A percentile compares a stretch with the other conserved stretches of the same genome.
Conservation (phyloP, 2,797 vertebrate species). For the Sciurus vulgaris region DNA sequence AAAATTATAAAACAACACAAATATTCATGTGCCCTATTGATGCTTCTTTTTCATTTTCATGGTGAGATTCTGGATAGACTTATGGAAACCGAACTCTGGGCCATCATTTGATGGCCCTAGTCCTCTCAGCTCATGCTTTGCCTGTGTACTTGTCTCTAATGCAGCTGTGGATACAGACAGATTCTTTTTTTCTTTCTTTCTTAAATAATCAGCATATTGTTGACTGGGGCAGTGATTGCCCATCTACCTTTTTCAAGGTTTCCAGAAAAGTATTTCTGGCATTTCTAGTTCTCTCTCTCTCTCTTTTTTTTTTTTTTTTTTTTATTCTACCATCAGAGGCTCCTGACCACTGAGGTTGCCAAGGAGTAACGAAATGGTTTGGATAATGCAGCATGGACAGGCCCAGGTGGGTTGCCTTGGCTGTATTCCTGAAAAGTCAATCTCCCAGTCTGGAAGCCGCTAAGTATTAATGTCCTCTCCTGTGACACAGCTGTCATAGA, state of each 20-base stretch:
- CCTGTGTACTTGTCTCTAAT: neutral
- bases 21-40: neutral
- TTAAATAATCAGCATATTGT: constrained; percentile 45
- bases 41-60: neutral
- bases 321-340: neutral
- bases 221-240: neutral
- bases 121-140: neutral
- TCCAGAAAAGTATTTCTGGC: neutral
- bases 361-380: neutral
- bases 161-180: neutral
- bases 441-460: neutral
- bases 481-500: neutral
- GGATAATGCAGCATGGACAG: neutral
- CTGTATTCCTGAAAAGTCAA: neutral
- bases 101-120: neutral
- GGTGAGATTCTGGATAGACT: neutral
- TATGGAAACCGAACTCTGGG: neutral
- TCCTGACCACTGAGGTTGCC: neutral
- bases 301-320: neutral
- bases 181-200: constrained; percentile 62
- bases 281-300: neutral
- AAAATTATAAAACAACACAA: neutral
- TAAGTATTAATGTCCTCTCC: neutral
- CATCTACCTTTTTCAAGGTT: constrained; percentile 47
- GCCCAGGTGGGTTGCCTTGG: neutral